These are phyloP conservation scores for Mionectes macconnelli DNA, from an alignment of 2,113 vertebrate genomes.

Conservation along the genomic window DNA sequence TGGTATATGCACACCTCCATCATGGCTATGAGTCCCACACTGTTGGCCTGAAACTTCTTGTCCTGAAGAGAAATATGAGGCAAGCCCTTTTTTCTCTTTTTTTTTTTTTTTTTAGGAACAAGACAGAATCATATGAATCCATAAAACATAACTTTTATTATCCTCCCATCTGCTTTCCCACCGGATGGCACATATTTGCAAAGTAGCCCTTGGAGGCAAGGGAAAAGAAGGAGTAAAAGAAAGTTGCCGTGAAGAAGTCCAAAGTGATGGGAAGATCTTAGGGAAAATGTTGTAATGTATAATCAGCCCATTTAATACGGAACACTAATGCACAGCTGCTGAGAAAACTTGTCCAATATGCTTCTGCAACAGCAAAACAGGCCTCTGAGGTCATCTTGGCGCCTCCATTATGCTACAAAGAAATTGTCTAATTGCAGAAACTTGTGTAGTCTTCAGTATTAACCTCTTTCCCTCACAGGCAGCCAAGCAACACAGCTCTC, in stretches of 20 bases:
- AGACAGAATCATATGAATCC: not conserved
- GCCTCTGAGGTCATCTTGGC: constrained; percentile 44
- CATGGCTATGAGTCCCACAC: not conserved
- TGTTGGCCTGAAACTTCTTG: not conserved
- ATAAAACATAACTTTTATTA: not conserved
- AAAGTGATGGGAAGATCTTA: constrained; percentile 23
- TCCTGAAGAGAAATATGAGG: not conserved
- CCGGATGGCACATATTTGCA: not conserved
- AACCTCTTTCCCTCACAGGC: not conserved
- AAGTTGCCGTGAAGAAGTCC: not conserved
- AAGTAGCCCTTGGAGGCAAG: not conserved
- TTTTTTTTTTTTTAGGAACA: not conserved
- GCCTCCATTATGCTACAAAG: not conserved
- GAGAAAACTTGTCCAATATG: constrained; percentile 44
- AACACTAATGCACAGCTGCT: constrained; percentile 56
- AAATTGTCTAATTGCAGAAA: constrained; percentile 57
- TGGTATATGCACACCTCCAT: not conserved
- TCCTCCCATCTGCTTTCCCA: constrained; percentile 25
- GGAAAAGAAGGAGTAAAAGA: not conserved
- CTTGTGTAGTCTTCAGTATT: constrained; percentile 5
- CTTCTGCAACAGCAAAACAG: constrained; percentile 31
- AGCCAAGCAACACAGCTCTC: not conserved
- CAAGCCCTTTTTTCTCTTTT: no score
- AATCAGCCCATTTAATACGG: constrained; percentile 41
- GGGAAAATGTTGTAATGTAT: constrained; percentile 38